These are phyloP conservation scores for Zaprionus lachaisei DNA, from an alignment of 1,140 invertebrate genomes.

Conservation along the genomic window DNA sequence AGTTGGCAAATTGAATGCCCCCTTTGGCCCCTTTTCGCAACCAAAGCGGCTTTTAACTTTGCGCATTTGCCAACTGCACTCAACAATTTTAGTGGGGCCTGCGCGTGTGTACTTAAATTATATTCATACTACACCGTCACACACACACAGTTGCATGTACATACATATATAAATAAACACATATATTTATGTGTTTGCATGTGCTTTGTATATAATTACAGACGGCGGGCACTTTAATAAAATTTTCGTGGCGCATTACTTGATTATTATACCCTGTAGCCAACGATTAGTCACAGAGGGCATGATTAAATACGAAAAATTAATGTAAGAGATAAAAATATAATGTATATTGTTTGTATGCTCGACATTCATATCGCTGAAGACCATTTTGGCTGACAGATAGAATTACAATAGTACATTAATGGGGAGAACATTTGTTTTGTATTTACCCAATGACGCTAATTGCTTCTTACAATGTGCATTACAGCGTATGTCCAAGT, in stretches of 20 bases:
- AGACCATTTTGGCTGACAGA: no score
- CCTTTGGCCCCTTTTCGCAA: conserved; percentile 31
- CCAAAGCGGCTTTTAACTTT: conserved; percentile 47
- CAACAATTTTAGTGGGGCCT: conserved; percentile 44
- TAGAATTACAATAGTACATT: no score
- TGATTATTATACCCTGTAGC: conserved; percentile 13
- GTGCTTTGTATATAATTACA: conserved; percentile 24
- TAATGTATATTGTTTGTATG: background rate
- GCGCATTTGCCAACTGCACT: conserved; percentile 46
- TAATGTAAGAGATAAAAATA: background rate
- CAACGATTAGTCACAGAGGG: background rate
- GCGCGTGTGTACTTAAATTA: conserved; percentile 37
- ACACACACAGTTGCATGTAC: conserved; percentile 11
- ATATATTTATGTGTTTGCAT: background rate
- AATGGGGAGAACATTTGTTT: no score
- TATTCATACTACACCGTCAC: conserved; percentile 15
- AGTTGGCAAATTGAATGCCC: conserved; percentile 49
- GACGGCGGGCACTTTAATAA: conserved; percentile 28
- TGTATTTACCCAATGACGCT: background rate
- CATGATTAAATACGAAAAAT: background rate
- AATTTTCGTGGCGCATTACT: conserved; percentile 37
- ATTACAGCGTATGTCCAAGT: background rate
- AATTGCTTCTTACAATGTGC: background rate
- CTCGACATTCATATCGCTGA: no score
- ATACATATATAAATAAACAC: conserved; percentile 12